Percentiles rank a stretch among this genome's conserved stretches.
These are phyloP conservation scores for Arctocebus calabarensis DNA, from an alignment of 2,797 vertebrate genomes.

Conservation along the genomic window DNA sequence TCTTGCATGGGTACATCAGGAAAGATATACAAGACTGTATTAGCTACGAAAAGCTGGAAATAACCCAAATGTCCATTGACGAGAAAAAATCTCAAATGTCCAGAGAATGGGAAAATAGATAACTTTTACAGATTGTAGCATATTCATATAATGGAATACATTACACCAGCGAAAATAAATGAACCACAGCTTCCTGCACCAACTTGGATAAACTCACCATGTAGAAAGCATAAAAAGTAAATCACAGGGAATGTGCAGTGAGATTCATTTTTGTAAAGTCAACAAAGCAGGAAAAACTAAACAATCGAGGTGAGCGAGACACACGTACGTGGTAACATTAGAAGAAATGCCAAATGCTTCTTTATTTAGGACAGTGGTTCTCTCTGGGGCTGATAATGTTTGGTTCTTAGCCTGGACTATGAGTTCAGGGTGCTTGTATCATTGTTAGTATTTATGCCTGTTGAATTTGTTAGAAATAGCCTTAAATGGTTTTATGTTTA, in stretches of 20 bases:
- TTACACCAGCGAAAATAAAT: constrained; percentile 53
- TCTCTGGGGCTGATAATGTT: background rate
- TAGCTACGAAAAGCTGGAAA: background rate
- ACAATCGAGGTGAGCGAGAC: background rate
- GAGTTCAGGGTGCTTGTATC: background rate
- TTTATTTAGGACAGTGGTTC: constrained; percentile 10
- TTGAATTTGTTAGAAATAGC: constrained; percentile 25
- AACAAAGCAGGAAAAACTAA: background rate
- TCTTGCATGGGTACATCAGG: background rate
- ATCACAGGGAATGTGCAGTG: background rate
- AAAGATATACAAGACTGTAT: background rate
- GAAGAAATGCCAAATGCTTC: background rate
- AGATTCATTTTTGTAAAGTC: constrained; percentile 34
- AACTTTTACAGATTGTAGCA: background rate
- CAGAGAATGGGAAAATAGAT: background rate
- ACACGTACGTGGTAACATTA: background rate
- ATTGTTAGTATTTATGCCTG: constrained; percentile 22
- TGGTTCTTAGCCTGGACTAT: background rate
- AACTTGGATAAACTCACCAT: background rate
- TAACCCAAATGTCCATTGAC: background rate
- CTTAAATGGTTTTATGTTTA: constrained; percentile 6
- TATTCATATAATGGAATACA: background rate
- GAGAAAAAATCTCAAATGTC: constrained; percentile 35
- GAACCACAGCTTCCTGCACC: background rate
- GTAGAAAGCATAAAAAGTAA: background rate